A percentile compares a stretch with the other conserved stretches of the same genome.
Evolutionary conservation across 2,113 vertebrate genomes (phyloP).

Genomic region (Dipodomys stephensi): DNA sequence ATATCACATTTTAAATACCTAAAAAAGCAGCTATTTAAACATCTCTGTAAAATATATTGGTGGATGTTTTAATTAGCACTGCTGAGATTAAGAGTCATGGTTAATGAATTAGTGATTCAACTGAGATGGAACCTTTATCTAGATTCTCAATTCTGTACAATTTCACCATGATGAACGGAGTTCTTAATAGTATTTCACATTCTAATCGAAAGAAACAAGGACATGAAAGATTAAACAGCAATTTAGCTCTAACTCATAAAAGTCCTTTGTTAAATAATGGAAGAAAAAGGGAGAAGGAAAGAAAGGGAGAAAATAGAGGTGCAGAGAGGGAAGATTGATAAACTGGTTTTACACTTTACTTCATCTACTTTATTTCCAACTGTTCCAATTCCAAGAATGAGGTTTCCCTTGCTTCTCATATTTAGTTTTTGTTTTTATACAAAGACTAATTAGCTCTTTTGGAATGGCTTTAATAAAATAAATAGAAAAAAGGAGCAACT

Average conservation of each 20-base stretch:
- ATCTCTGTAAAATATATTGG: not conserved
- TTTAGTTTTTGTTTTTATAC: conserved; percentile 18
- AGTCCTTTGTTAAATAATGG: not conserved
- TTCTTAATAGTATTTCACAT: not conserved
- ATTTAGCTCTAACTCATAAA: not conserved
- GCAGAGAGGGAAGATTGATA: not conserved
- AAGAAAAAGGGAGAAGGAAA: not conserved
- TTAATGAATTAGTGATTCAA: conserved; percentile 55
- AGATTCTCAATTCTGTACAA: not conserved
- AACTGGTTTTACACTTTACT: not conserved
- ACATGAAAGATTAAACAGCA: conserved; percentile 2
- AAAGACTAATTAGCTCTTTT: conserved; percentile 19
- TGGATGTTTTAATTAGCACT: conserved; percentile 23
- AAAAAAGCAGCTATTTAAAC: too few species aligned
- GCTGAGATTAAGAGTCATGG: not conserved
- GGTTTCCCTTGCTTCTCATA: not conserved
- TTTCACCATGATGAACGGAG: not conserved
- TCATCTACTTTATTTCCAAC: not conserved
- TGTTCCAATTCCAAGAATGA: not conserved
- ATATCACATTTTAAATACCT: too few species aligned
- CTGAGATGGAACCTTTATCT: not conserved
- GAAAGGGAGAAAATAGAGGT: not conserved
- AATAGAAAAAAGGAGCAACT: not conserved
- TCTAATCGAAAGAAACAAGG: conserved; percentile 31
- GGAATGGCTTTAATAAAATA: conserved; percentile 20